These are phyloP conservation scores for Catharus ustulatus DNA, from an alignment of 2,797 vertebrate species.

Conservation along the genomic window DNA sequence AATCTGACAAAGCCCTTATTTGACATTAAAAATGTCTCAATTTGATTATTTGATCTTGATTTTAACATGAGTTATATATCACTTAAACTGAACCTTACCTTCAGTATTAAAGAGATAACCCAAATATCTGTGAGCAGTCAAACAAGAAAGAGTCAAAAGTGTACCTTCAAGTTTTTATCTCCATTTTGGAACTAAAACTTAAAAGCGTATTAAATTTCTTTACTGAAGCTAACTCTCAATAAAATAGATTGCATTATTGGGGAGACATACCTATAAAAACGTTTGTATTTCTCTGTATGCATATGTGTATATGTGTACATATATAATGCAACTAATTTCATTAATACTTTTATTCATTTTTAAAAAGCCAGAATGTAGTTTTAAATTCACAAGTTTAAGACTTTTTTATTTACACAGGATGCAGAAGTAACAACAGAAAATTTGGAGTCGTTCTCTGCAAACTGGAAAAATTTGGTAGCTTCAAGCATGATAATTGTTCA, in stretches of 20 bases:
- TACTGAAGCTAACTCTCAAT: background rate
- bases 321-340: background rate
- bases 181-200: background rate
- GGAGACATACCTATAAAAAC: background rate
- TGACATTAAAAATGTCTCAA: background rate
- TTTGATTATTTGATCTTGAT: background rate
- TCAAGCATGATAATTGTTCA: background rate
- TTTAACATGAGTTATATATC: background rate
- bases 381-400: background rate
- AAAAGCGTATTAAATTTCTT: background rate
- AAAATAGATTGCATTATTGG: background rate
- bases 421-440: background rate
- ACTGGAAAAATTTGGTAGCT: background rate
- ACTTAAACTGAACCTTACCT: background rate
- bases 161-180: background rate
- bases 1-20: background rate
- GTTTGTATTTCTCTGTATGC: background rate
- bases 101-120: background rate
- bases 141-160: background rate
- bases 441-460: background rate
- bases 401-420: background rate
- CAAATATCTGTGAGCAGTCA: background rate
- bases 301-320: fast-evolving
- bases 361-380: background rate
- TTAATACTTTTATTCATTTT: background rate